phyloP scores from a whole-genome alignment of 2,113 vertebrate species.

The Myiagra hebetior region DNA sequence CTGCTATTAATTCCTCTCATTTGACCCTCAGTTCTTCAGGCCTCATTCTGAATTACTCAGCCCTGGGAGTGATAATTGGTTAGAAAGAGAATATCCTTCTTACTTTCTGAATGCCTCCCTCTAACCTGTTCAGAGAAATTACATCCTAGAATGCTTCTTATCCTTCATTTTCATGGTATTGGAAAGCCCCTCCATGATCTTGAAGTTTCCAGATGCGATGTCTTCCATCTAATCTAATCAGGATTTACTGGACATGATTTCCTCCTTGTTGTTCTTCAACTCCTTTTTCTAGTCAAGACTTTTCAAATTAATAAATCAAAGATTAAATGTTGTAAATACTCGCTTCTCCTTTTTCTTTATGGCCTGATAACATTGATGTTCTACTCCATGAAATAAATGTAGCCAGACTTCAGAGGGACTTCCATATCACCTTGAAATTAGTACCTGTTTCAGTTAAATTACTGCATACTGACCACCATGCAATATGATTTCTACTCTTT shows the following conservation, averaged over 20 bases:
- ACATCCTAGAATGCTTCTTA: not conserved
- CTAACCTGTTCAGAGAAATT: not conserved
- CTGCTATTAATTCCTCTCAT: not conserved
- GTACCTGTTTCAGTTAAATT: slow-evolving; percentile 59
- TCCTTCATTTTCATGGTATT: not conserved
- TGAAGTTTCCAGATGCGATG: not conserved
- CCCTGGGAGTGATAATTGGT: not conserved
- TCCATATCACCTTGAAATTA: slow-evolving; percentile 51
- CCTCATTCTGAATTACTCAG: not conserved
- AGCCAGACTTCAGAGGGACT: slow-evolving; percentile 36
- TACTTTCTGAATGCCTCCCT: not conserved
- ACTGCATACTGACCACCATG: slow-evolving; percentile 41
- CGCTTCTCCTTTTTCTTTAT: not conserved
- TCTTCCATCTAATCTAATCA: not conserved
- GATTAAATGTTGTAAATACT: not conserved
- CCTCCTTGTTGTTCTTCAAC: not conserved
- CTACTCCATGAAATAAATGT: not conserved
- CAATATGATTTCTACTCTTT: slow-evolving; percentile 45
- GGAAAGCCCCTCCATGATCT: not conserved
- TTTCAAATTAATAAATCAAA: not conserved
- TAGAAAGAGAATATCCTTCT: not conserved
- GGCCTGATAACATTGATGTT: not conserved
- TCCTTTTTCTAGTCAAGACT: not conserved
- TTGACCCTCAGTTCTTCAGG: not conserved
- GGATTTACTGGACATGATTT: not conserved